Percentiles rank a stretch among this genome's conserved stretches.
phyloP scores from a whole-genome alignment of 1,140 invertebrate species.

The Nomia melanderi region DNA sequence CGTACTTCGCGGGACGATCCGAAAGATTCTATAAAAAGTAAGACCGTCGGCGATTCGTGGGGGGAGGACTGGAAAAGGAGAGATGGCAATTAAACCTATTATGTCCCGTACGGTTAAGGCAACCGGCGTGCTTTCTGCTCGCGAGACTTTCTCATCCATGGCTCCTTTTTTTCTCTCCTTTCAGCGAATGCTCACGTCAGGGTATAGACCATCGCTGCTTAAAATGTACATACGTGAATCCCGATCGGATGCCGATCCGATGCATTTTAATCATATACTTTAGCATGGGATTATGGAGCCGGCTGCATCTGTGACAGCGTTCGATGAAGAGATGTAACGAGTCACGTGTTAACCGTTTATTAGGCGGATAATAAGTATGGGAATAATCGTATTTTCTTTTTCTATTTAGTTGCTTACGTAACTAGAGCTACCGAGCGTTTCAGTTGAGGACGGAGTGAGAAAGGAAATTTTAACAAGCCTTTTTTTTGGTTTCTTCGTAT shows the following conservation, averaged over 20 bases:
- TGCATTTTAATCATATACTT: constrained; percentile 33
- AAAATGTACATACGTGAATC: constrained; percentile 38
- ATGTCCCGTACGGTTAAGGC: constrained; percentile 30
- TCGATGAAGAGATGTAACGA: background rate
- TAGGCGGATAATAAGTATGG: no score
- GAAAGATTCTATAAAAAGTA: constrained; percentile 30
- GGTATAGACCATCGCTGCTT: constrained; percentile 30
- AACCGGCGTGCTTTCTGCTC: constrained; percentile 32
- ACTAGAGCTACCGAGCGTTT: no score
- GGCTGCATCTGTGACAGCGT: background rate
- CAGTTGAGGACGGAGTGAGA: no score
- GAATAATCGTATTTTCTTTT: no score
- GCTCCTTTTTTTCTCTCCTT: background rate
- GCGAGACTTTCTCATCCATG: constrained; percentile 35
- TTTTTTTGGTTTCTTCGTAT: no score
- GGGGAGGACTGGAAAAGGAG: constrained; percentile 31
- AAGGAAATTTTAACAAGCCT: no score
- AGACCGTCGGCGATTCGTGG: constrained; percentile 22
- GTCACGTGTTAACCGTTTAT: no score
- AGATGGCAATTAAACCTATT: constrained; percentile 50
- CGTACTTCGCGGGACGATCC: constrained; percentile 3
- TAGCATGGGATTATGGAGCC: constrained; percentile 15
- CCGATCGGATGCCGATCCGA: constrained; percentile 15
- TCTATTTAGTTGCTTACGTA: no score
- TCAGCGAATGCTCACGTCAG: constrained; percentile 29